Base-by-base conservation (phyloP, 2,888 invertebrate species). In the Junonia oenone region DNA sequence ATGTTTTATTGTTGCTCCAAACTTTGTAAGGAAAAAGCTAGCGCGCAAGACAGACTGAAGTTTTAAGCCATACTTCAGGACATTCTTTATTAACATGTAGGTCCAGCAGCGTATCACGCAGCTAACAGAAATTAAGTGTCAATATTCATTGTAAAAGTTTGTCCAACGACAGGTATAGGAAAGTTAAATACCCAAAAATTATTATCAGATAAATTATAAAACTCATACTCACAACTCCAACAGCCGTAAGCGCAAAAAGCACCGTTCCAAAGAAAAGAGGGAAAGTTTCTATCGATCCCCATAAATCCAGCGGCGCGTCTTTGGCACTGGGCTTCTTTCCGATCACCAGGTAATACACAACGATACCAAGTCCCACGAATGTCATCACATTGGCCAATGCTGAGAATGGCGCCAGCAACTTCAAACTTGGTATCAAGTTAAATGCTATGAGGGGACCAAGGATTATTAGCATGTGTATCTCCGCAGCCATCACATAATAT, bases 231-330 rank as follows among this genome's bases (percentile, higher is more conserved):
- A 95, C 95, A 83, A 95, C 94, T 17, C 95, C 95, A 29, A 95
- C 94, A 1, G 95, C 95, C 66, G 95, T 98, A 66, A 98, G 92
- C 0, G 98, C 96, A 80, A 97, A 98, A 55, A 98, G 90, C 1
- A 96, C 96, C 0, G 97, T 98, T 1, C 98, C 98, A 73, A 98
- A 96, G 76, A 94, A 98, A 11, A 97, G 83, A 0, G 97, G 96
- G 71, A 94, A 93, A 4, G 76, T 71, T n/a, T 55, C 53, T 0
- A 68, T 26, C 0, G 83, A 77, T 2, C 84, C 84, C 81, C 81
- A 82, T 3, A 78, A 68, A 90, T 92, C 72, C 48, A 85, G 68
- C 2, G 91, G 73, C 17, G n/a, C 11, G n/a, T 40, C 38, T 6
- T 11, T 19, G 0, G 38, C 38, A 19, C 38, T 40, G 17, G 38